These are phyloP conservation scores for Campylomormyrus tamandua DNA, from an alignment of 2,113 vertebrate genomes.

Conservation along the genomic window DNA sequence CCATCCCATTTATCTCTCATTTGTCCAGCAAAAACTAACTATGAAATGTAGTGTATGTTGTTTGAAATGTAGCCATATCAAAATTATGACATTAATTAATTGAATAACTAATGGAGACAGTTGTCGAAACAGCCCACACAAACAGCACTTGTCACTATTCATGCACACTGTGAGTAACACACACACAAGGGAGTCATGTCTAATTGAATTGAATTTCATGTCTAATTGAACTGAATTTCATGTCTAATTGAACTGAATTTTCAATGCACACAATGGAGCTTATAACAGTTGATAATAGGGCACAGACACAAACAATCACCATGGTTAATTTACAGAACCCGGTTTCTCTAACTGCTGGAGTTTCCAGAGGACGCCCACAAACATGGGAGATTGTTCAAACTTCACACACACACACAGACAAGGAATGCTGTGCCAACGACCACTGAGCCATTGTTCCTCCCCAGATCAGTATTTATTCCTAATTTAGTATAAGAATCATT, in stretches of 20 bases:
- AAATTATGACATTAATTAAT: too few relatives aligned
- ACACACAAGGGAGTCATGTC: neutral
- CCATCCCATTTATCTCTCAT: neutral
- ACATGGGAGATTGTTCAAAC: neutral
- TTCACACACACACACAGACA: neutral
- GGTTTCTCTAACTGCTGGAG: neutral
- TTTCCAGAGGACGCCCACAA: neutral
- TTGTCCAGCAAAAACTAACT: too few relatives aligned
- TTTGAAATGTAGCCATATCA: neutral
- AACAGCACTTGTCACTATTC: neutral
- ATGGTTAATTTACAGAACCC: neutral
- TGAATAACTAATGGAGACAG: neutral
- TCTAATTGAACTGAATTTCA: neutral
- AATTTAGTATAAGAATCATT: neutral
- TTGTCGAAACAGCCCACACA: too few relatives aligned
- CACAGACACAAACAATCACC: neutral
- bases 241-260: neutral
- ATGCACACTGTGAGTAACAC: neutral
- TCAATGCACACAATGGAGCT: neutral
- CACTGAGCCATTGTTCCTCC: neutral
- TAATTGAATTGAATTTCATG: neutral
- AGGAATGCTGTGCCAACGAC: neutral
- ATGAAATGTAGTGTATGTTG: too few relatives aligned
- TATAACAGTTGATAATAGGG: neutral
- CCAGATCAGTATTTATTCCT: neutral